A percentile compares a stretch with the other conserved stretches of the same genome.
These are phyloP conservation scores for Muscicapa comitata DNA, from an alignment of 2,797 vertebrate species.

Conservation along the genomic window DNA sequence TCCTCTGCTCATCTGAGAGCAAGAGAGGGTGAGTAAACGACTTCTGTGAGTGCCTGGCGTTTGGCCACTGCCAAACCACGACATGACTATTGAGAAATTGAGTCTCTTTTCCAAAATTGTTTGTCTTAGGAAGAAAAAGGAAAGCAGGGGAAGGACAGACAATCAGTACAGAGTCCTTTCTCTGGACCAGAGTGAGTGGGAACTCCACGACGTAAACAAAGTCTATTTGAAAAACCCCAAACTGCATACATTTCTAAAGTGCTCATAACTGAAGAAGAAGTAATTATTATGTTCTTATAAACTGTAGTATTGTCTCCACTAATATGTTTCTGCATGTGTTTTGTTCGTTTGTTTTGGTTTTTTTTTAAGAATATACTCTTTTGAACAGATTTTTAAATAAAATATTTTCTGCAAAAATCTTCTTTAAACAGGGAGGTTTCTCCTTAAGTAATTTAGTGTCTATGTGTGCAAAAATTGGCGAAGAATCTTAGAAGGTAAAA, in stretches of 20 bases:
- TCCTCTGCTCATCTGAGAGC: background rate
- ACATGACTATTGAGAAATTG: background rate
- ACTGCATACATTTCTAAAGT: background rate
- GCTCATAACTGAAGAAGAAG: background rate
- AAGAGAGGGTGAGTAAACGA: fast-evolving
- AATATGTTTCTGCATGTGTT: background rate
- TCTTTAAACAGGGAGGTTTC: background rate
- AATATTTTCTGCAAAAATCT: background rate
- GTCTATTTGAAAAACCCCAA: background rate
- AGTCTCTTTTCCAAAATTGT: background rate
- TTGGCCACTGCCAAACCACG: background rate
- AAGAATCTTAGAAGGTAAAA: background rate
- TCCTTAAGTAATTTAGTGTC: background rate
- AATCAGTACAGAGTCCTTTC: background rate
- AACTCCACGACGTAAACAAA: background rate
- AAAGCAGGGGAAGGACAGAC: background rate
- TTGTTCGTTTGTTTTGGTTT: background rate
- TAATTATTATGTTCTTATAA: background rate
- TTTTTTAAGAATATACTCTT: background rate
- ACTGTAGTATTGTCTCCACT: background rate
- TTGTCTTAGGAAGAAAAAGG: background rate
- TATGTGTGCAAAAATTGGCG: background rate
- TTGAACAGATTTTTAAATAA: background rate
- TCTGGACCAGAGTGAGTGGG: background rate
- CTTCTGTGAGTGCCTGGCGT: background rate